Evolutionary conservation across 1,140 invertebrate species (phyloP).

Genomic region (Goniozus legneri): DNA sequence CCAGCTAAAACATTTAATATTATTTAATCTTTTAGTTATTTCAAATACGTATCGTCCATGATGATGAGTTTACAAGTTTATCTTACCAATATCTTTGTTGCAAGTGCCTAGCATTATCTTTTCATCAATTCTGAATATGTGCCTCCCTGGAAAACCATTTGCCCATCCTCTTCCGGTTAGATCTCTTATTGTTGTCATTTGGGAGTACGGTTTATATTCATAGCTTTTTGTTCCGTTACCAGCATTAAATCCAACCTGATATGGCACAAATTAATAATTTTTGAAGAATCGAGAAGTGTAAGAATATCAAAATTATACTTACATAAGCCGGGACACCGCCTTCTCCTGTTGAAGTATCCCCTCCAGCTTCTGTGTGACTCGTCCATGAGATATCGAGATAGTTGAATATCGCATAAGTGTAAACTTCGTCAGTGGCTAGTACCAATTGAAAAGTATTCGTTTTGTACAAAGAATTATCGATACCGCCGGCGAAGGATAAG

Average conservation of each 20-base stretch:
- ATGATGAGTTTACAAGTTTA: neutral
- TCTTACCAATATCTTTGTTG: slow-evolving; percentile 80
- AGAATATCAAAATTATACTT: slow-evolving; percentile 41
- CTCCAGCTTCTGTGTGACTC: slow-evolving; percentile 85
- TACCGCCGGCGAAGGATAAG: slow-evolving; percentile 86
- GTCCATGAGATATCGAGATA: slow-evolving; percentile 89
- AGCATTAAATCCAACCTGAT: slow-evolving; percentile 89
- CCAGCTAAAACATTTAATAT: slow-evolving; percentile 59
- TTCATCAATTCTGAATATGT: slow-evolving; percentile 93
- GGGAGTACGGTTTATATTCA: slow-evolving; percentile 89
- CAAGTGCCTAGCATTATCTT: slow-evolving; percentile 89
- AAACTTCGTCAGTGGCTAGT: slow-evolving; percentile 88
- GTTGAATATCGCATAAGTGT: slow-evolving; percentile 92
- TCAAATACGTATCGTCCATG: neutral
- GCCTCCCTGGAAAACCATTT: slow-evolving; percentile 83
- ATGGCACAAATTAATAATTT: slow-evolving; percentile 2
- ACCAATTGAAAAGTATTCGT: slow-evolving; percentile 95
- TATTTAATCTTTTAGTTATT: slow-evolving; percentile 1
- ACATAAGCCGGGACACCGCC: slow-evolving; percentile 85
- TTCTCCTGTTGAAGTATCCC: slow-evolving; percentile 80
- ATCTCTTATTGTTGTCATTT: slow-evolving; percentile 78
- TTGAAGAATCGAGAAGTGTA: slow-evolving; percentile 3
- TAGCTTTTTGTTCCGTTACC: slow-evolving; percentile 89
- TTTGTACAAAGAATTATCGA: slow-evolving; percentile 73
- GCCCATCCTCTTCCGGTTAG: slow-evolving; percentile 79